Evolutionary conservation across 2,888 invertebrate genomes (phyloP).

Genomic region (Patella caerulea): DNA sequence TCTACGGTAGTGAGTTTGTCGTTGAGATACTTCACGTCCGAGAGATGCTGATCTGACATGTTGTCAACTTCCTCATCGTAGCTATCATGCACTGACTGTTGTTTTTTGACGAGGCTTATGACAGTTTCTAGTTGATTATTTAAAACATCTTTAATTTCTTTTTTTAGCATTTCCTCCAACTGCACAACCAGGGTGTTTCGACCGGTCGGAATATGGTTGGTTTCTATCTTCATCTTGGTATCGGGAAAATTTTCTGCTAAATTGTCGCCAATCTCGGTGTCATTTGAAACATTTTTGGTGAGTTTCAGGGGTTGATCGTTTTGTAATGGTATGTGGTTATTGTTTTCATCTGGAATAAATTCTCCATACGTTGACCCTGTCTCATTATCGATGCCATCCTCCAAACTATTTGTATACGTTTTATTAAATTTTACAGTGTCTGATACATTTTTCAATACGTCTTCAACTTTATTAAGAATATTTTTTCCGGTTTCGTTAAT

Average conservation of each 20-base stretch:
- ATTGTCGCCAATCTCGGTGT: neutral
- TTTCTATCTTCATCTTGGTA: neutral
- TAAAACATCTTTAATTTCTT: slow-evolving; percentile 30
- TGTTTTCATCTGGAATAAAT: slow-evolving; percentile 4
- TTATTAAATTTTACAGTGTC: neutral
- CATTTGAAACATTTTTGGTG: neutral
- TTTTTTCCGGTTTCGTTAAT: slow-evolving; percentile 20
- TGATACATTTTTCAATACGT: slow-evolving; percentile 12
- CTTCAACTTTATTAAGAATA: slow-evolving; percentile 13
- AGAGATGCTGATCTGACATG: slow-evolving; percentile 26
- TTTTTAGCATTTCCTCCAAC: slow-evolving; percentile 32
- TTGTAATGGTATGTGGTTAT: neutral
- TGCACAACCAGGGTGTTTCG: slow-evolving; percentile 14
- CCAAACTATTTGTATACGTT: neutral
- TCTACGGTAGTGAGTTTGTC: slow-evolving; percentile 23
- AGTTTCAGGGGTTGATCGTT: neutral
- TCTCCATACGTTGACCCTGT: slow-evolving; percentile 23
- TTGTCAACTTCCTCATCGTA: slow-evolving; percentile 29
- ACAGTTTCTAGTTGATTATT: slow-evolving; percentile 30
- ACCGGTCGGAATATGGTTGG: neutral
- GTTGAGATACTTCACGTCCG: slow-evolving; percentile 26
- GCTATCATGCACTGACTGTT: slow-evolving; percentile 26
- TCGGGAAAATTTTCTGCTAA: neutral
- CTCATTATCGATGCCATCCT: neutral
- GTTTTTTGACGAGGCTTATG: slow-evolving; percentile 29